Percentiles rank a stretch among this genome's conserved stretches.
phyloP scores from a whole-genome alignment of 2,113 vertebrate genomes.

The Chlamydotis undulata region DNA sequence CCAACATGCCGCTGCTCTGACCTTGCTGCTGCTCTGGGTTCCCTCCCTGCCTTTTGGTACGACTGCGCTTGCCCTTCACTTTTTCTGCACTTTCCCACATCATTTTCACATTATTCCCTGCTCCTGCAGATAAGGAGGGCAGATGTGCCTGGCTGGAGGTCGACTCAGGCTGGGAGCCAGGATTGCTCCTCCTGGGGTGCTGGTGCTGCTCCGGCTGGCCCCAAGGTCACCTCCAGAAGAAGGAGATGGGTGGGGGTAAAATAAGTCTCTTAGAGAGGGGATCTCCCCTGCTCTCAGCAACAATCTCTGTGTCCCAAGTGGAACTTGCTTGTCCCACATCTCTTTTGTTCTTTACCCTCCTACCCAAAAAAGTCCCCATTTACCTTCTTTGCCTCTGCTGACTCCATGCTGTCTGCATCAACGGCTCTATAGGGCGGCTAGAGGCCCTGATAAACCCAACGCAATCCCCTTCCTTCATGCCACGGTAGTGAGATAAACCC shows the following conservation, averaged over 20 bases:
- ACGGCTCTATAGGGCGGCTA: background rate
- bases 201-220: background rate
- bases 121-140: background rate
- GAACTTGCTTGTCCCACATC: background rate
- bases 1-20: background rate
- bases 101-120: background rate
- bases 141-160: background rate
- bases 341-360: background rate
- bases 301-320: background rate
- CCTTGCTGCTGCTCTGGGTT: background rate
- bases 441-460: background rate
- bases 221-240: background rate
- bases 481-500: background rate
- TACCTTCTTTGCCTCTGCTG: background rate
- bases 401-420: background rate
- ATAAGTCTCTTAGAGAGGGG: background rate
- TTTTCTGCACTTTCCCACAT: background rate
- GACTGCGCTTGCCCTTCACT: rapidly evolving
- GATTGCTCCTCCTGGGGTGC: background rate
- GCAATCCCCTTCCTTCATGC: background rate
- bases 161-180: background rate
- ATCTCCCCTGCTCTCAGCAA: background rate
- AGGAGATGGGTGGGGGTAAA: background rate
- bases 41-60: background rate
- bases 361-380: background rate